phyloP scores from a whole-genome alignment of 2,888 invertebrate genomes.

The Camponotus fellah region DNA sequence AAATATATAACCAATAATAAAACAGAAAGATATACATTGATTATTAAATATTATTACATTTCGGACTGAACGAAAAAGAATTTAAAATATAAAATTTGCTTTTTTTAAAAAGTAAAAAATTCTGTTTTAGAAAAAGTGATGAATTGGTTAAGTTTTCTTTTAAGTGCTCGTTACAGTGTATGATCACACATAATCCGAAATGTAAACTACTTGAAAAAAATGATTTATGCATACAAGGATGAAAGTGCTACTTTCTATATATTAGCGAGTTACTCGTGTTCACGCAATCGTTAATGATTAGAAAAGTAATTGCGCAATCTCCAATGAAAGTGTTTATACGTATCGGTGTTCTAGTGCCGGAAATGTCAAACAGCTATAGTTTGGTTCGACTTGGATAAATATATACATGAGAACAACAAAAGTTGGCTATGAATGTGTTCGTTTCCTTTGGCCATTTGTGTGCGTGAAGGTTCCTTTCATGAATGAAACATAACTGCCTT shows the following conservation, averaged over 20 bases:
- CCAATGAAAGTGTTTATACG: constrained; percentile 16
- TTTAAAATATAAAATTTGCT: not conserved
- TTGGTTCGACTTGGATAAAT: constrained; percentile 46
- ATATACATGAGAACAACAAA: constrained; percentile 54
- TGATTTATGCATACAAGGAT: not conserved
- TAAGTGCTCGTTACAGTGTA: not conserved
- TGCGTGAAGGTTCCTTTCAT: constrained; percentile 66
- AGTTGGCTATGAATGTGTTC: constrained; percentile 54
- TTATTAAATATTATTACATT: constrained; percentile 8
- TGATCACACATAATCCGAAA: not conserved
- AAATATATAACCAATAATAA: not conserved
- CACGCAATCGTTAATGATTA: constrained; percentile 33
- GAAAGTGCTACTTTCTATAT: constrained; percentile 16
- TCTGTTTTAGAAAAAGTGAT: not conserved
- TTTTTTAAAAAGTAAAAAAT: not conserved
- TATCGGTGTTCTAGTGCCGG: not conserved
- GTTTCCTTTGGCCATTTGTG: constrained; percentile 59
- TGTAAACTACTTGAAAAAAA: not conserved
- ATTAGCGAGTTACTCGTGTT: constrained; percentile 12
- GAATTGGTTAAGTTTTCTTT: not conserved
- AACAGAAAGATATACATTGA: not conserved
- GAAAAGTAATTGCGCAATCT: constrained; percentile 34
- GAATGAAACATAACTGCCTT: constrained; percentile 71
- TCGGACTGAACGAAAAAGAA: not conserved
- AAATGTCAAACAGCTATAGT: constrained; percentile 18